Conservation (phyloP, 2,113 vertebrate species). For the Pao palembangensis region DNA sequence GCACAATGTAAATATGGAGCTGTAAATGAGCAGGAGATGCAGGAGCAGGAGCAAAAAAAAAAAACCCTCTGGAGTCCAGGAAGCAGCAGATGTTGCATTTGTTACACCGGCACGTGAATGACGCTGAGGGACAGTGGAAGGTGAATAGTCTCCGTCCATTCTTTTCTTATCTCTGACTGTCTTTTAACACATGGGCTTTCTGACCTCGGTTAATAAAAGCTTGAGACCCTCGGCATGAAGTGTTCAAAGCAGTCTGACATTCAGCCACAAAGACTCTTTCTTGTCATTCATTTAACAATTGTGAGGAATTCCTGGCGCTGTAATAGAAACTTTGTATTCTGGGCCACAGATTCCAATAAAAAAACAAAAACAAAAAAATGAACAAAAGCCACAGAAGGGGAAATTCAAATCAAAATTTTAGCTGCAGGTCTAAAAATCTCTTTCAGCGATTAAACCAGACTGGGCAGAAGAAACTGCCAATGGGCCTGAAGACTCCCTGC, state of each 20-base stretch:
- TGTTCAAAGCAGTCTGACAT: constrained; percentile 2
- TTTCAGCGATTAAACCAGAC: constrained; percentile 13
- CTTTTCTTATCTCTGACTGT: constrained; percentile 3
- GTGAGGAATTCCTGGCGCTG: constrained; percentile 13
- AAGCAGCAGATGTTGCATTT: constrained; percentile 22
- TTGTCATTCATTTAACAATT: constrained; percentile 36
- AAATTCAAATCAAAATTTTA: not conserved
- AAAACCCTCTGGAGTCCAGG: constrained; percentile 9
- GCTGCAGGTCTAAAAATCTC: not conserved
- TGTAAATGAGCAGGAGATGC: constrained; percentile 31
- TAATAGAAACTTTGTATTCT: too few relatives aligned
- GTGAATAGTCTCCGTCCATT: not conserved
- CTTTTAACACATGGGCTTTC: constrained; percentile 12
- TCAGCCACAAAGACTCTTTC: constrained; percentile 13
- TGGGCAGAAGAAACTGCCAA: not conserved
- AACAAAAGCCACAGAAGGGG: too few relatives aligned
- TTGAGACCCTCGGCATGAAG: constrained; percentile 22
- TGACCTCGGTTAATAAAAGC: constrained; percentile 22
- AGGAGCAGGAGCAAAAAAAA: constrained; percentile 16
- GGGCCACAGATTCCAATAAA: too few relatives aligned
- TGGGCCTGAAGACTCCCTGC: constrained; percentile 3
- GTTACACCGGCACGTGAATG: constrained; percentile 13
- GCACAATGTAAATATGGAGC: constrained; percentile 18
- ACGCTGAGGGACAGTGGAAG: constrained; percentile 18
- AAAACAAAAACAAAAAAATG: too few relatives aligned